Evolutionary conservation across 2,797 vertebrate genomes (phyloP), one percentile per base, ranked within the genome.

Genomic region (Manis crassicaudata): DNA sequence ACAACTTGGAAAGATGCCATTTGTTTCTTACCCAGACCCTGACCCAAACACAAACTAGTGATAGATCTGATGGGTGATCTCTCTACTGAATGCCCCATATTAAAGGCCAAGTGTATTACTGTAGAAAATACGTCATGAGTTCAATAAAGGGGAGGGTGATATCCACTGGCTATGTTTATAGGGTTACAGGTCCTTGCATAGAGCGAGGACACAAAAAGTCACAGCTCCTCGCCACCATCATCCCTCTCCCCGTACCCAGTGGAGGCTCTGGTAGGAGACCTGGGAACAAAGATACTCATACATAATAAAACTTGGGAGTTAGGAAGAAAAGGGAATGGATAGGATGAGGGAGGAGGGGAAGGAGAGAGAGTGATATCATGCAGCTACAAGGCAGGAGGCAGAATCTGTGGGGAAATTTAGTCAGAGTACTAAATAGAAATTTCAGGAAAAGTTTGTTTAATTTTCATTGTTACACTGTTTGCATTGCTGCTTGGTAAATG

Each of bases 401-500:
- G n/a, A 94, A 52, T 72, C 46, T 27, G 3, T 14, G 7, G 17
- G 50, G 25, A 85, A 93, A 83, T 85, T 70, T 62, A 37, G 21
- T 82, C 35, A 68, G 16, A n/a, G 63, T 46, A 70, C 6, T 29
- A 83, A 54, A 67, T 14, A 56, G 81, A 62, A 1, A 43, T 63
- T 72, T 46, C 29, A 88, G 11, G n/a, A 46, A 84, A 84, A 80
- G 25, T 27, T 5, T 60, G 72, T 88, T 95, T 83, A 67, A 84
- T 76, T 76, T 89, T 75, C 62, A 58, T 86, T 65, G 72, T 90
- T 83, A 90, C 54, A 56, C 6, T 75, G 29, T 77, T 87, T 96
- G 62, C 27, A 35, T 72, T 82, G 70, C 7, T 46, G 3, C 50
- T 84, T 79, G 40, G 72, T 37, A 93, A 94, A 76, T 80, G 58